Percentiles rank a stretch among this genome's conserved stretches.
phyloP scores from a whole-genome alignment of 2,113 vertebrate genomes.

The Menidia beryllina region DNA sequence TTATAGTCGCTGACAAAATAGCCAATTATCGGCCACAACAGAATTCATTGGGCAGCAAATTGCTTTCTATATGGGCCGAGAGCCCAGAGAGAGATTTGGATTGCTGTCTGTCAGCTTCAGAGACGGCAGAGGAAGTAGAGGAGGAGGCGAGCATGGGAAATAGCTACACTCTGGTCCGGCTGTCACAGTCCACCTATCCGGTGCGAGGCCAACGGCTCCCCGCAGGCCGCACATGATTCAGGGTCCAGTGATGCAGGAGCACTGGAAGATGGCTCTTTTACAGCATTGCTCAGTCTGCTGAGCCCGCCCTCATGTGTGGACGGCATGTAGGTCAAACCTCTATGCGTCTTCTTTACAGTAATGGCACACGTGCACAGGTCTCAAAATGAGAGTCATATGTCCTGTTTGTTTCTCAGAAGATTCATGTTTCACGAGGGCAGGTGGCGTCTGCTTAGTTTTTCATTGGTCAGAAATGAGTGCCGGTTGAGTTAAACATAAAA shows the following conservation, averaged over 20 bases:
- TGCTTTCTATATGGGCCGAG: conserved; percentile 70
- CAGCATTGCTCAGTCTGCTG: not conserved
- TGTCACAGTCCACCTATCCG: conserved; percentile 33
- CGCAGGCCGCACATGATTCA: conserved; percentile 5
- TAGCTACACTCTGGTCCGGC: conserved; percentile 23
- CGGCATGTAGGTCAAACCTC: too few species aligned
- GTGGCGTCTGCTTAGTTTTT: not conserved
- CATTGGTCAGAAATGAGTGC: too few species aligned
- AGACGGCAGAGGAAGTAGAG: conserved; percentile 18
- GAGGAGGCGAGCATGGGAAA: conserved; percentile 34
- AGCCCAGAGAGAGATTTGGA: conserved; percentile 35
- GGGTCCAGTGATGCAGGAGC: conserved; percentile 36
- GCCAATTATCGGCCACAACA: conserved; percentile 74
- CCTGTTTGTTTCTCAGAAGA: too few species aligned
- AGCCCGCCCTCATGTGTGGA: not conserved
- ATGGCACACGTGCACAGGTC: too few species aligned
- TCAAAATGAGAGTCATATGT: too few species aligned
- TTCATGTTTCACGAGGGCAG: too few species aligned
- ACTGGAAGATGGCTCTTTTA: conserved; percentile 34
- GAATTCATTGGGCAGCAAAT: conserved; percentile 78
- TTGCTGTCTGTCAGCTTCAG: conserved; percentile 24
- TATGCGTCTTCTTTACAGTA: too few species aligned
- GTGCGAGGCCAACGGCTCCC: too few species aligned
- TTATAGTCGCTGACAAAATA: conserved; percentile 78
- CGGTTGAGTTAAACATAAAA: not conserved